phyloP scores from a whole-genome alignment of 2,888 invertebrate species.

The Habroteleia sp. region DNA sequence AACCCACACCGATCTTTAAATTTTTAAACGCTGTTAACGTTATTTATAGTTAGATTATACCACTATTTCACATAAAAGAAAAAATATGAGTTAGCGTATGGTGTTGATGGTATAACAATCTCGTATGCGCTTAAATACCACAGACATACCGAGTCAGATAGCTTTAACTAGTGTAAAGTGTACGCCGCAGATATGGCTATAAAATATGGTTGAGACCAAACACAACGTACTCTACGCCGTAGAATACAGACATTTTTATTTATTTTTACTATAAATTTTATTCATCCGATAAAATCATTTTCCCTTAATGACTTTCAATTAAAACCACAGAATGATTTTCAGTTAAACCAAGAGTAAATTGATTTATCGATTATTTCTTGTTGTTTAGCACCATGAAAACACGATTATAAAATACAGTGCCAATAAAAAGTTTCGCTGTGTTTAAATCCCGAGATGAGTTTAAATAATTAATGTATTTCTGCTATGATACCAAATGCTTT shows the following conservation, averaged over 20 bases:
- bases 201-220: constrained; percentile 43
- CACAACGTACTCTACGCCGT: constrained; percentile 18
- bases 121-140: constrained; percentile 40
- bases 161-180: constrained; percentile 56
- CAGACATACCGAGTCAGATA: constrained; percentile 44
- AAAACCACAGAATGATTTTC: neutral
- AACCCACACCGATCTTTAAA: too few relatives aligned
- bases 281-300: constrained; percentile 30
- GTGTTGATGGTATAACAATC: constrained; percentile 41
- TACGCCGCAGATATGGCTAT: constrained; percentile 43
- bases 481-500: too few relatives aligned
- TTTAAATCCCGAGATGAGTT: neutral
- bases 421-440: constrained; percentile 4
- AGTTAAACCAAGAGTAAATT: constrained; percentile 12
- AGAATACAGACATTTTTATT: constrained; percentile 31
- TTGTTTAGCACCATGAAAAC: constrained; percentile 13
- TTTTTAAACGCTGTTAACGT: neutral
- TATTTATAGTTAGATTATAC: constrained; percentile 19
- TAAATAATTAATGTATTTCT: neutral
- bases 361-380: constrained; percentile 26
- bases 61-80: constrained; percentile 15
- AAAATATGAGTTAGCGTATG: constrained; percentile 21
- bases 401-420: constrained; percentile 18
- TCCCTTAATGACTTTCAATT: neutral
- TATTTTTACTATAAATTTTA: constrained; percentile 38